A percentile compares a stretch with the other conserved stretches of the same genome.
These are phyloP conservation scores for Ammodytes dubius DNA, from an alignment of 2,113 vertebrate genomes.

Conservation along the genomic window DNA sequence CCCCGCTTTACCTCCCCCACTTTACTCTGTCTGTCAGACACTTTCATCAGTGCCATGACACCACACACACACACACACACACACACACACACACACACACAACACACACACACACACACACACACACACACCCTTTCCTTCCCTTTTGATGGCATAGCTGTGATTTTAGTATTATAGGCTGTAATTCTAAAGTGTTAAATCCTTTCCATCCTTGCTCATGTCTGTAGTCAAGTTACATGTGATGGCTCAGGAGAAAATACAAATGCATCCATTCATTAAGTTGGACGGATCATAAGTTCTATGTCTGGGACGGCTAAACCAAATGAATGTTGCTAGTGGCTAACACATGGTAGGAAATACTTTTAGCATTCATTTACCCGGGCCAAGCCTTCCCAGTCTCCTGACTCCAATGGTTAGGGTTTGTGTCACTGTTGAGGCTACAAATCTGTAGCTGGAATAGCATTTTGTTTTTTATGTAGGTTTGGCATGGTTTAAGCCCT, in stretches of 20 bases:
- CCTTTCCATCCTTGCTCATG: slow-evolving; percentile 23
- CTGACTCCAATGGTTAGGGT: slow-evolving; percentile 59
- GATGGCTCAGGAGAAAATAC: slow-evolving; percentile 11
- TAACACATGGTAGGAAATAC: slow-evolving; percentile 19
- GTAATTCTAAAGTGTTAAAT: slow-evolving; percentile 21
- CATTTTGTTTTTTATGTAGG: slow-evolving; percentile 19
- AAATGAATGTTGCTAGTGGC: slow-evolving; percentile 12
- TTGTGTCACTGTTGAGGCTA: slow-evolving; percentile 2
- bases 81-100: too few species aligned
- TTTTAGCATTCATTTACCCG: slow-evolving; percentile 9
- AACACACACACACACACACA: too few species aligned
- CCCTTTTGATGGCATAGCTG: not conserved
- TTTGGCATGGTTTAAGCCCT: slow-evolving; percentile 35
- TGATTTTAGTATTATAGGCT: slow-evolving; percentile 25
- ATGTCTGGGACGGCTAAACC: slow-evolving; percentile 21
- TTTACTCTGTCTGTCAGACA: slow-evolving; percentile 26
- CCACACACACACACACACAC: not conserved
- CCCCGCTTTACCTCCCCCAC: slow-evolving; percentile 22
- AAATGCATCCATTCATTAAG: slow-evolving; percentile 56
- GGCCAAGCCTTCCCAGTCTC: slow-evolving; percentile 48
- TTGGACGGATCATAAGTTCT: not conserved
- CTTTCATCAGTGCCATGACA: slow-evolving; percentile 31
- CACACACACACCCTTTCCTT: not conserved
- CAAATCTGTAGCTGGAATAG: slow-evolving; percentile 34
- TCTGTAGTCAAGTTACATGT: slow-evolving; percentile 19